Evolutionary conservation across 2,888 invertebrate species (phyloP), one percentile per base, ranked within the genome.

Genomic region (Pseudoips prasinana): DNA sequence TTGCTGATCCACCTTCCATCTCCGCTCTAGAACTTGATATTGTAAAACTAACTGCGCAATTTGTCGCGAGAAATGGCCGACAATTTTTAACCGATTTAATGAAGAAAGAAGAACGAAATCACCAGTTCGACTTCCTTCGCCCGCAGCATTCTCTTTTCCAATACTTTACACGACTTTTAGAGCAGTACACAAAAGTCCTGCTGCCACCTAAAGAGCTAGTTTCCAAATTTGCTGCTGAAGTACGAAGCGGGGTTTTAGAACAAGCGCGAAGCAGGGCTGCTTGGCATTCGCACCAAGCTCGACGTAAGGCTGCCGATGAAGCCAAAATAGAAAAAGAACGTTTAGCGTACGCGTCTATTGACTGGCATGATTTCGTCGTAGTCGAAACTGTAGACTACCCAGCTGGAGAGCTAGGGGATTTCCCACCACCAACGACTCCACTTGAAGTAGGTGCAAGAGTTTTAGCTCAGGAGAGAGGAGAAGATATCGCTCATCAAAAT

Each of bases 341-440:
- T 73, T 92, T 96, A 14, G 96, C 96, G 0, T 99, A 99, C 74
- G 98, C 98, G 0, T 97, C 97, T 66, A 98, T 99, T 46, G 99
- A 99, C 75, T 99, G 99, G 99, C 99, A 99, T 74, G 99, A 99
- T 80, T 99, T 99, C 80, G 99, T 99, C 1, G 99, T 99, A 0
- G 99, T 99, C 0, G 99, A 99, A 86, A 99, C 99, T 0, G 99
- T 99, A 0, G 99, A 99, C 79, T 99, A 99, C 76, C 98, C 98
- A 57, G 96, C 97, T 0, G 96, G 96, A 60, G 99, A 99, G 83
- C 94, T 94, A 7, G 97, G 98, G 0, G 96, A 98, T 71, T 97
- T 98, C 67, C 98, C 98, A 0, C 97, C 98, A 1, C 99, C 98
- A 0, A 99, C 98, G 0, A 98, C 97, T 3, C 98, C 98, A 0